A percentile compares a stretch with the other conserved stretches of the same genome.
These are phyloP conservation scores for Drosophila kokeensis DNA, from an alignment of 2,888 invertebrate species.

Conservation along the genomic window DNA sequence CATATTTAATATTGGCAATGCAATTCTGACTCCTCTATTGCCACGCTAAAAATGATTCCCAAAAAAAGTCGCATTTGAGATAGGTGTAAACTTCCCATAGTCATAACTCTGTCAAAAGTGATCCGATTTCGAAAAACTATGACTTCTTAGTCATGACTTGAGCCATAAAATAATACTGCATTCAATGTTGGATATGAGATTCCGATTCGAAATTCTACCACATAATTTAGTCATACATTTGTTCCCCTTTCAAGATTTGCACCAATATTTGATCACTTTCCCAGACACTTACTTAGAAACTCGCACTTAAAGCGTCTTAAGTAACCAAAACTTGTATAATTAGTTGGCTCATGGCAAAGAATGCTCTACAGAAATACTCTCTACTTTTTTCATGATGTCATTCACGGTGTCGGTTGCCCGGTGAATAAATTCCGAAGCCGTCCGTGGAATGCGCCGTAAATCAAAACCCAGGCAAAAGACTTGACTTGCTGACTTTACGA, in stretches of 20 bases:
- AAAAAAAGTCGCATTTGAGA: background rate
- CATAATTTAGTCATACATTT: background rate
- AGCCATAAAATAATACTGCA: background rate
- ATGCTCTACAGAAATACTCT: conserved; percentile 21
- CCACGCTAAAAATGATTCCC: background rate
- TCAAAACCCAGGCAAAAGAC: conserved; percentile 30
- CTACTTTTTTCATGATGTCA: conserved; percentile 31
- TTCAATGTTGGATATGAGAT: background rate
- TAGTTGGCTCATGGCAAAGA: conserved; percentile 38
- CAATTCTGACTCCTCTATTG: no score
- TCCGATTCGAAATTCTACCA: background rate
- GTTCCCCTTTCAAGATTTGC: background rate
- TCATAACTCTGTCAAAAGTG: background rate
- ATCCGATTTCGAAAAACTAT: background rate
- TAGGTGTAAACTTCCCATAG: background rate
- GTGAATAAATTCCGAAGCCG: conserved; percentile 27
- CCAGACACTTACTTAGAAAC: conserved; percentile 5
- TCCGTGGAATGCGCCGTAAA: conserved; percentile 50
- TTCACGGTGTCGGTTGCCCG: conserved; percentile 15
- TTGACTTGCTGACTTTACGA: conserved; percentile 31
- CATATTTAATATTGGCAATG: background rate
- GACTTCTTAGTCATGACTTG: background rate
- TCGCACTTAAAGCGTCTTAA: conserved; percentile 2
- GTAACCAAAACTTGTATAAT: conserved; percentile 19
- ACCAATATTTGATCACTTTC: background rate